Base-by-base conservation (phyloP, 2,888 invertebrate genomes). In the Timandra comae region DNA sequence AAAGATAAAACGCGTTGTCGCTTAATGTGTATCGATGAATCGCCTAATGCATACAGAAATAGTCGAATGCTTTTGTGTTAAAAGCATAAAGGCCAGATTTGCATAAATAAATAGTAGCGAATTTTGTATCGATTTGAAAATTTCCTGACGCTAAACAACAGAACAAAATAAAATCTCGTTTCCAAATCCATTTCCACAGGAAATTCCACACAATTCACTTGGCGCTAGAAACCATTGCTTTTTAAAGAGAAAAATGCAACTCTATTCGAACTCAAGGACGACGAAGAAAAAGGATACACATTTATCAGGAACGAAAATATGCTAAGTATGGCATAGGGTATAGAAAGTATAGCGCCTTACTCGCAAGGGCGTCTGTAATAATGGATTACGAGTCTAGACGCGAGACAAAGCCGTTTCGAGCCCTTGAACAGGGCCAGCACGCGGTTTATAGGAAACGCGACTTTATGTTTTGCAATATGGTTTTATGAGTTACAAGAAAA, bases 331-430 rank as follows among this genome's bases (percentile, higher is more conserved):
- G 64, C 59, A 57, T 37, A 39, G 35, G 38, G 35, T 66, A 71
- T 70, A 65, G 66, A 62, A 57, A 56, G 63, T 65, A 66, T 68
- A 62, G 61, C 61, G 53, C 59, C 62, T 73, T 69, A 69, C 67
- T 62, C 56, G 55, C 61, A 59, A 62, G 60, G 64, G 73, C 64
- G 73, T 68, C 63, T 69, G 70, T 70, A 73, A 75, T 82, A 82
- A 81, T 79, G 78, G 79, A 82, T 81, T 81, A 80, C 75, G 69
- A 74, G 79, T 75, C 79, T 79, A 77, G 76, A 75, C 76, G 64
- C 61, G 72, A 76, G 76, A 78, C 79, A 76, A 78, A 79, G 76
- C 73, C 69, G 69, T 61, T 73, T 63, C 68, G 66, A 73, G 70
- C 71, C 72, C 71, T 70, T 67, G 45, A 52, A 55, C 43, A 38